A percentile compares a stretch with the other conserved stretches of the same genome.
Conservation (phyloP, 2,888 invertebrate species). For the Coenonympha arcania region DNA sequence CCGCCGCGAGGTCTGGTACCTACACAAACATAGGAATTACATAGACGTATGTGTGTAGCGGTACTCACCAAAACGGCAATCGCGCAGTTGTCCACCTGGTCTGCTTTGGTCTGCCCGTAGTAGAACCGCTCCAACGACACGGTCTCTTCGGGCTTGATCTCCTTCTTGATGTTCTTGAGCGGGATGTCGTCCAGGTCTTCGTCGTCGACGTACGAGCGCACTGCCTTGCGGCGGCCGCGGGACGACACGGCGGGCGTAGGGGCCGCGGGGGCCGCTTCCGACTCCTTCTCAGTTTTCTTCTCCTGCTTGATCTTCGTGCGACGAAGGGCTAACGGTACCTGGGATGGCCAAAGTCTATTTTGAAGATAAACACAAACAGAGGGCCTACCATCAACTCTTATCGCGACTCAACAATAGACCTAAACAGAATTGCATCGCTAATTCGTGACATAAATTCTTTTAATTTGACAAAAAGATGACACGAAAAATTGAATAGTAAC, state of each 20-base stretch:
- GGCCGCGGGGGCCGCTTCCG: slow-evolving; percentile 25
- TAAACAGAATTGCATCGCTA: too few species aligned
- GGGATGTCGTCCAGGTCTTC: slow-evolving; percentile 62
- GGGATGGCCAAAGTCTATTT: too few species aligned
- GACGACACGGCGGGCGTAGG: slow-evolving; percentile 29
- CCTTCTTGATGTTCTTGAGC: slow-evolving; percentile 61
- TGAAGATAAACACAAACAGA: too few species aligned
- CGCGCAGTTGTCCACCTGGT: slow-evolving; percentile 33
- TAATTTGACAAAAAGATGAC: too few species aligned
- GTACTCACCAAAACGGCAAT: slow-evolving; percentile 59
- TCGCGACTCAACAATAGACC: too few species aligned
- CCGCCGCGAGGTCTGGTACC: too few species aligned
- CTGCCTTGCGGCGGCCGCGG: slow-evolving; percentile 50
- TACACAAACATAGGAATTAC: too few species aligned
- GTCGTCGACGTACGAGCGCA: slow-evolving; percentile 48
- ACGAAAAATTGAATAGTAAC: too few species aligned
- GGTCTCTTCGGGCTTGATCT: slow-evolving; percentile 56
- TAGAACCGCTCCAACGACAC: slow-evolving; percentile 78
- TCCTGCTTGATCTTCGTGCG: slow-evolving; percentile 64
- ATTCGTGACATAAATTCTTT: too few species aligned
- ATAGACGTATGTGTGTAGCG: too few species aligned
- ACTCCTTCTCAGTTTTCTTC: slow-evolving; percentile 38
- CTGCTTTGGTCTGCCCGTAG: slow-evolving; percentile 73
- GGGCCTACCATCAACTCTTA: too few species aligned
- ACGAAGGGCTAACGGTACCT: slow-evolving; percentile 58